phyloP scores from a whole-genome alignment of 2,888 invertebrate species.

The Epistrophe eligans region DNA sequence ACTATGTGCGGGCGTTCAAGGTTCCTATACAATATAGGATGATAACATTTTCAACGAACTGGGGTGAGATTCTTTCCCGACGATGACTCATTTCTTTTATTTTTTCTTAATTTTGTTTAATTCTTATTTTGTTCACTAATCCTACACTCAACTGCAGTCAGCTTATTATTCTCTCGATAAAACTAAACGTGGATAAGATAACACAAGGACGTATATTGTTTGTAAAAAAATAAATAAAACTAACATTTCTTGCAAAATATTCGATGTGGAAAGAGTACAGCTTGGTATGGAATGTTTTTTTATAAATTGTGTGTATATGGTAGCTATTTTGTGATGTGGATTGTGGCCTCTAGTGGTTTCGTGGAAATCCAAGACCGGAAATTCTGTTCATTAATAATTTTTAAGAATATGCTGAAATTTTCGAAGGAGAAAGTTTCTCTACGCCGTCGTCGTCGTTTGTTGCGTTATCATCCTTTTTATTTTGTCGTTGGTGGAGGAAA shows the following conservation, averaged over 20 bases:
- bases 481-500: slow-evolving; percentile 19
- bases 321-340: neutral
- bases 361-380: slow-evolving; percentile 44
- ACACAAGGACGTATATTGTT: neutral
- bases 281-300: neutral
- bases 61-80: no score
- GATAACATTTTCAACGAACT: no score
- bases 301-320: neutral
- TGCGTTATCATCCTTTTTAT: neutral
- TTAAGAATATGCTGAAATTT: slow-evolving; percentile 65
- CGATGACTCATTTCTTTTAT: no score
- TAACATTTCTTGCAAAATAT: neutral
- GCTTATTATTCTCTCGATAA: neutral
- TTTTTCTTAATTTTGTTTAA: neutral
- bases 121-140: neutral
- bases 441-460: neutral
- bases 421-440: slow-evolving; percentile 52
- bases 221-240: neutral
- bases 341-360: neutral
- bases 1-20: no score
- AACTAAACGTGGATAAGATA: neutral
- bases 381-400: slow-evolving; percentile 70
- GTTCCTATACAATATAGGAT: no score
- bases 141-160: neutral
- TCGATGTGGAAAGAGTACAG: neutral